Base-by-base conservation (phyloP, 2,113 vertebrate species). In the Menura novaehollandiae region DNA sequence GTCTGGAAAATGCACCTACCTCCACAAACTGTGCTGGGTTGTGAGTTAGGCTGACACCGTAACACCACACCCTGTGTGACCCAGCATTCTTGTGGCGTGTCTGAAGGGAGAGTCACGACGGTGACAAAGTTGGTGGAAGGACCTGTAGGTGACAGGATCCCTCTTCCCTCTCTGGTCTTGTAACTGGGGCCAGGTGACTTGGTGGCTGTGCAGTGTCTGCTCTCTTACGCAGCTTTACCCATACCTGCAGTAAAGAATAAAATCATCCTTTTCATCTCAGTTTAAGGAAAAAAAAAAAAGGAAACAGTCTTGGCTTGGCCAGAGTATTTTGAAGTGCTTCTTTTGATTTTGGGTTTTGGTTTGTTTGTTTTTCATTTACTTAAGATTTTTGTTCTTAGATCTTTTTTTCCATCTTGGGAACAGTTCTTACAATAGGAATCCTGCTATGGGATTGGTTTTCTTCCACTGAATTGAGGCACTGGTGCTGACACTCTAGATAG, bases 91-190 rank as follows among this genome's bases (percentile, higher is more conserved):
- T 97, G 85, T 0, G 98, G 95, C 6, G 98, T 88, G 28, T 98
- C 96, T 0, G 99, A 98, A 88, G 98, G 98, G 17, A 99, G 98
- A 17, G 97, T 98, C 98, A 99, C 98, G 47, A 98, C 97, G 6
- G 99, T 98, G 58, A 99, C 98, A 4, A 98, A 99, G 63, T 99
- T 99, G 35, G 98, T 99, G 68, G 99, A 99, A 56, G 99, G 99
- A 16, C 99, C 99, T 0, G 98, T 99, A 43, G 99, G 99, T 66
- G 99, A 99, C 59, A 99, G 90, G 1, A 98, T 98, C 15, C 99
- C 99, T 32, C 99, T 97, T 47, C 99, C 97, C 96, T 99, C 98
- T 2, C 98, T 98, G 22, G 99, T 99, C 96, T 99, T 99, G 90
- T 99, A 99, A 99, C 74, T 0, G 98, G 99, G 24, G 96, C 97